phyloP scores from a whole-genome alignment of 2,113 vertebrate species.

The Protobothrops flavoviridis region DNA sequence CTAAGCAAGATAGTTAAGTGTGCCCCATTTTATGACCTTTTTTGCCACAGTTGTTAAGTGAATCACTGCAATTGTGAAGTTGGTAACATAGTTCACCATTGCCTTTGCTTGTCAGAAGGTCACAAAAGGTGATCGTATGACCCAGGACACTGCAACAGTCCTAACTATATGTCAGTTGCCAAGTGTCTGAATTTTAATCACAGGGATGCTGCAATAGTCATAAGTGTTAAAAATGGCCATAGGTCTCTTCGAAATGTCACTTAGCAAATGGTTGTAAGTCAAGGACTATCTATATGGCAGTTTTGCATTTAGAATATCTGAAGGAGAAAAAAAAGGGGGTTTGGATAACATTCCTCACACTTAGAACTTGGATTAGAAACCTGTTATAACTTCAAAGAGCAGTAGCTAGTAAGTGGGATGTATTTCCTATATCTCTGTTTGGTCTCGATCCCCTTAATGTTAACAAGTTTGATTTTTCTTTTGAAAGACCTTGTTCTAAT shows the following conservation, averaged over 20 bases:
- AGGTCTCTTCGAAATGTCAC: neutral
- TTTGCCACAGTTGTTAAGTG: neutral
- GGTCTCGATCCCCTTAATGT: constrained; percentile 39
- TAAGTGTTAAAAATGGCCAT: neutral
- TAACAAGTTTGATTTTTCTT: constrained; percentile 50
- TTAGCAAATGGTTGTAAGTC: neutral
- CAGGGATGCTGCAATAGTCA: neutral
- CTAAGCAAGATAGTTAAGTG: neutral
- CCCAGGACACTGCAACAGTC: neutral
- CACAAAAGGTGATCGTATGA: neutral
- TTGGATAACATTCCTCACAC: neutral
- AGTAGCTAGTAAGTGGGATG: neutral
- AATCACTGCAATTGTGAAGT: neutral
- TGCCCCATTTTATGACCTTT: neutral
- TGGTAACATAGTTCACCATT: neutral
- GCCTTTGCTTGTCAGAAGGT: neutral
- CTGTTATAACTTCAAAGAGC: rapidly evolving
- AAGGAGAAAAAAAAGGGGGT: neutral
- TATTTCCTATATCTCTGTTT: constrained; percentile 16
- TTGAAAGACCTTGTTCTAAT: constrained; percentile 48
- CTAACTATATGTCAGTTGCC: neutral
- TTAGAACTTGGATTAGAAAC: neutral
- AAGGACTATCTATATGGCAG: neutral
- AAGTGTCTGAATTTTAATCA: neutral
- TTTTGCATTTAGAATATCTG: neutral